These are phyloP conservation scores for Drosophila anomelani DNA, from an alignment of 2,888 invertebrate species.

Conservation along the genomic window DNA sequence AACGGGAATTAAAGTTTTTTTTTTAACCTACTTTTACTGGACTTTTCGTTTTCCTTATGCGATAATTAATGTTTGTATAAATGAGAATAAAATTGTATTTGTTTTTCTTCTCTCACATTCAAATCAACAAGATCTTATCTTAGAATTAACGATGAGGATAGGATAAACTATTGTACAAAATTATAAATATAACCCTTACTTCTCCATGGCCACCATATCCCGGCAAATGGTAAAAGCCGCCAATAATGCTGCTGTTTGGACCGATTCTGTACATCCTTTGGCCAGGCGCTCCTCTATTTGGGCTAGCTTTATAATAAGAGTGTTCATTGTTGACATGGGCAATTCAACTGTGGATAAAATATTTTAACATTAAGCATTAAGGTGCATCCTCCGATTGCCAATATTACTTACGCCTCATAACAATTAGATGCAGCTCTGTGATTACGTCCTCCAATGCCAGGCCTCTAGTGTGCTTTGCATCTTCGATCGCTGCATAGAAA, in stretches of 20 bases:
- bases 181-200: not conserved
- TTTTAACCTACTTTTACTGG: not conserved
- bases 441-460: conserved; percentile 96
- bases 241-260: conserved; percentile 95
- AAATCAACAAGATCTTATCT: not conserved
- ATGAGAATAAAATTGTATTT: not conserved
- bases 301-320: conserved; percentile 93
- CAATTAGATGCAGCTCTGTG: conserved; percentile 93
- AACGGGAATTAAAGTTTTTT: not conserved
- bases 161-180: not conserved
- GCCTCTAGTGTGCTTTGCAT: conserved; percentile 94
- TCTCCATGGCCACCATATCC: conserved; percentile 85
- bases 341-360: conserved; percentile 90
- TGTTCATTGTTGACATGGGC: conserved; percentile 91
- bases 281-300: conserved; percentile 94
- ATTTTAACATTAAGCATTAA: not conserved
- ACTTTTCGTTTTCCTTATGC: no score
- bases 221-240: conserved; percentile 93
- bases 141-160: not conserved
- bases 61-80: not conserved
- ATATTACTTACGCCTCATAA: conserved; percentile 92
- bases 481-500: conserved; percentile 86
- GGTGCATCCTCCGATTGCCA: not conserved
- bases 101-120: not conserved
- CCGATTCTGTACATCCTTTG: conserved; percentile 94